Conservation (phyloP, 2,797 vertebrate genomes). For the Protosalanx chinensis region DNA sequence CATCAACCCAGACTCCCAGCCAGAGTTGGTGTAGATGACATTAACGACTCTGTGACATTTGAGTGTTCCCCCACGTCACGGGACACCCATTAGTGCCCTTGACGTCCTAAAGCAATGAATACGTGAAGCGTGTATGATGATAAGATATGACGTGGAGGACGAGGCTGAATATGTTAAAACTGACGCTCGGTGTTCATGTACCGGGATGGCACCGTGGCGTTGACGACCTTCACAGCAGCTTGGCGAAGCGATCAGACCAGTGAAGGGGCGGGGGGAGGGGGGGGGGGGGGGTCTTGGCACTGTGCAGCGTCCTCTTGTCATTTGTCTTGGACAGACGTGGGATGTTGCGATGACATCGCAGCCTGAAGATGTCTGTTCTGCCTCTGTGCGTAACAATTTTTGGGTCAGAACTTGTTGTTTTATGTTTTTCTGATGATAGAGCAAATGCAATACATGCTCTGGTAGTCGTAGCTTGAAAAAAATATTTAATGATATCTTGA, state of each 20-base stretch:
- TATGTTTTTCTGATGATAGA: not conserved
- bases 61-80: conserved; percentile 11
- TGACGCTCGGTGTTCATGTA: not conserved
- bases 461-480: not conserved
- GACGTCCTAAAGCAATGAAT: not conserved
- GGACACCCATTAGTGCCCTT: conserved; percentile 7
- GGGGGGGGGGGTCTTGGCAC: no score
- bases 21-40: not conserved
- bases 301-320: no score
- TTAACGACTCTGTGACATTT: conserved; percentile 12
- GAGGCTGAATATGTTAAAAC: conserved; percentile 5
- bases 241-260: no score
- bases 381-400: no score
- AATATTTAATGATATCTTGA: not conserved
- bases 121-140: conserved; percentile 1
- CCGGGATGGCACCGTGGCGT: no score
- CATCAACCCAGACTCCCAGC: not conserved
- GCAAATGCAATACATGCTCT: not conserved
- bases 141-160: not conserved
- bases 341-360: no score
- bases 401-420: not conserved
- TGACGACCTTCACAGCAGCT: no score
- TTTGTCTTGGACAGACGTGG: no score
- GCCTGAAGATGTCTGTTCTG: no score
- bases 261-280: no score